Conservation (phyloP, 2,113 vertebrate genomes). For the Dryoscopus gambensis region DNA sequence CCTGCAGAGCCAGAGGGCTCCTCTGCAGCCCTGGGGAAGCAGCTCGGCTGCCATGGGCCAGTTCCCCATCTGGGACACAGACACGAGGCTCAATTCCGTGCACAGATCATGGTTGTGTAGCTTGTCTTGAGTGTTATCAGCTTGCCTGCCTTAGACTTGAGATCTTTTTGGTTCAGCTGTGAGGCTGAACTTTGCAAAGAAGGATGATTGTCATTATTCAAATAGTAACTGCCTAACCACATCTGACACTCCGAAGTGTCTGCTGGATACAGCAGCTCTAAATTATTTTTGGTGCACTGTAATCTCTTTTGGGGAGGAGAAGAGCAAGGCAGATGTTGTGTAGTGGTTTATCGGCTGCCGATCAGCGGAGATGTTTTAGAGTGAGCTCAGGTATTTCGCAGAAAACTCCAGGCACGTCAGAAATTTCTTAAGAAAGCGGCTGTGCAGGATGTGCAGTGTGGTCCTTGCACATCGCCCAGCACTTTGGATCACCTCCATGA, state of each 20-base stretch:
- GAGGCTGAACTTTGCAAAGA: not conserved
- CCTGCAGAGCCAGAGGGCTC: not conserved
- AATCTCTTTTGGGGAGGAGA: not conserved
- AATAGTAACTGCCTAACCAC: slow-evolving; percentile 7
- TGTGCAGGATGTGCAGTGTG: not conserved
- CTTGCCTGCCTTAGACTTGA: not conserved
- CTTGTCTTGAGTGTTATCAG: not conserved
- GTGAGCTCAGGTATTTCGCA: not conserved
- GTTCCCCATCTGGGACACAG: not conserved
- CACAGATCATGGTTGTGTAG: not conserved
- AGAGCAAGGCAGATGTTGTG: not conserved
- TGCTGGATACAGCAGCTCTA: not conserved
- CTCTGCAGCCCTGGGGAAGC: not conserved
- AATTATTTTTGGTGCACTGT: slow-evolving; percentile 10
- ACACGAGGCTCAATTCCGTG: not conserved
- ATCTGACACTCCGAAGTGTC: not conserved
- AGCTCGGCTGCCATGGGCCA: not conserved
- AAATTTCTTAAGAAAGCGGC: not conserved
- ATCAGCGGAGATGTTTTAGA: not conserved
- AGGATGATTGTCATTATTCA: not conserved
- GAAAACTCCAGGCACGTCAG: not conserved
- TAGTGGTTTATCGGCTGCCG: not conserved
- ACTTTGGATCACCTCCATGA: not conserved
- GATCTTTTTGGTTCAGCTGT: not conserved
- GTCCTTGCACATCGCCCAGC: not conserved